A percentile compares a stretch with the other conserved stretches of the same genome.
Evolutionary conservation across 2,888 invertebrate species (phyloP).

Genomic region (Gastrophysa polygoni): DNA sequence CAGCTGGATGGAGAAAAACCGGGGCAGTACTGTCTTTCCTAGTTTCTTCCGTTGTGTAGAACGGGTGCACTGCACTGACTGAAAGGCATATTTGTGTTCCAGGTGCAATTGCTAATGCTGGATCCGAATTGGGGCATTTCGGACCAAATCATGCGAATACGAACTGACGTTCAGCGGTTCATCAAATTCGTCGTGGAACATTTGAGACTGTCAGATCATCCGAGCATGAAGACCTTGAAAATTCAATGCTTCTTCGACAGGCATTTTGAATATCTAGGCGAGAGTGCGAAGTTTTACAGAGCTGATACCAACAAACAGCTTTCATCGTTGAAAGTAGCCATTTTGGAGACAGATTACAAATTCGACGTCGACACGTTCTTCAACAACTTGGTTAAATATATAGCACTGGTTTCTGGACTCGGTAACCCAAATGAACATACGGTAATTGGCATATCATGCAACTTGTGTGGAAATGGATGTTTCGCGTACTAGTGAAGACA

Average conservation of each 20-base stretch:
- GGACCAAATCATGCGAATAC: constrained; percentile 11
- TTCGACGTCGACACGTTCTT: background rate
- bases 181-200: constrained; percentile 10
- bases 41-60: too few species aligned
- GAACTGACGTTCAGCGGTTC: constrained; percentile 18
- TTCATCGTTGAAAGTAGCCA: background rate
- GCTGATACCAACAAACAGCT: background rate
- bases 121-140: constrained; percentile 25
- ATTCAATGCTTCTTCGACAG: constrained; percentile 15
- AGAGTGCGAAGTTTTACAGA: background rate
- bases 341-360: constrained; percentile 11
- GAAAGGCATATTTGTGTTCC: too few species aligned
- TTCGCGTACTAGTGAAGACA: too few species aligned
- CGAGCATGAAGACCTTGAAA: constrained; percentile 13
- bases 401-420: constrained; percentile 14
- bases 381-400: constrained; percentile 7
- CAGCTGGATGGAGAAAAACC: too few species aligned
- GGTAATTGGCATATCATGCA: too few species aligned
- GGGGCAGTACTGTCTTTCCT: too few species aligned
- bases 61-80: background rate
- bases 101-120: constrained; percentile 19
- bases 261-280: background rate
- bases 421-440: constrained; percentile 11
- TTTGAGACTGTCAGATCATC: background rate
- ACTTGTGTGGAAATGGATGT: too few species aligned